Percentiles rank a stretch among this genome's conserved stretches.
Conservation (phyloP, 2,797 vertebrate species). For the Poeciliopsis paucimaculata region DNA sequence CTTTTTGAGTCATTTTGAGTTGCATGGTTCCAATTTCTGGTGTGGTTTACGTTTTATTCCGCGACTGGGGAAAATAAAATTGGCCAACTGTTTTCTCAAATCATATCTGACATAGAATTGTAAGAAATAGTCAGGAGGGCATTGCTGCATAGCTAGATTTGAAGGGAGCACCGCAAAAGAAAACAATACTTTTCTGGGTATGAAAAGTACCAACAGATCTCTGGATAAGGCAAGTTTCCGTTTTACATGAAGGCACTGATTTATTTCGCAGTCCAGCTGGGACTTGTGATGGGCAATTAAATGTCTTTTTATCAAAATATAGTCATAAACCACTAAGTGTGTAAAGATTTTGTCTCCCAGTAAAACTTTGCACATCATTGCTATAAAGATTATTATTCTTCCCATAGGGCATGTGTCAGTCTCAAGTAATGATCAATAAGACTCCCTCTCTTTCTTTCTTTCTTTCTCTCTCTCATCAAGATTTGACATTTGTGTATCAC, state of each 20-base stretch:
- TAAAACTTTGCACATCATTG: background rate
- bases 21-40: background rate
- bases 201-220: background rate
- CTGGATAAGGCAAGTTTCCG: background rate
- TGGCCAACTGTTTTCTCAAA: background rate
- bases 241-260: background rate
- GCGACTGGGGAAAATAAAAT: background rate
- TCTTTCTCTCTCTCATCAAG: background rate
- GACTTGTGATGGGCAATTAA: background rate
- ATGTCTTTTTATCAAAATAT: background rate
- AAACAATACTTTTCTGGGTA: background rate
- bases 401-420: conserved; percentile 1
- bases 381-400: background rate
- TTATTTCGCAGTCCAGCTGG: background rate
- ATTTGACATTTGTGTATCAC: background rate
- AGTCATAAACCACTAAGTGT: background rate
- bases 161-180: background rate
- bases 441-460: background rate
- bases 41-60: background rate
- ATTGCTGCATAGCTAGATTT: background rate
- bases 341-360: background rate
- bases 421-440: background rate
- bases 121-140: background rate
- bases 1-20: background rate
- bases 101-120: background rate